A percentile compares a stretch with the other conserved stretches of the same genome.
Evolutionary conservation across 1,140 invertebrate genomes (phyloP).

Genomic region (Manduca sexta): DNA sequence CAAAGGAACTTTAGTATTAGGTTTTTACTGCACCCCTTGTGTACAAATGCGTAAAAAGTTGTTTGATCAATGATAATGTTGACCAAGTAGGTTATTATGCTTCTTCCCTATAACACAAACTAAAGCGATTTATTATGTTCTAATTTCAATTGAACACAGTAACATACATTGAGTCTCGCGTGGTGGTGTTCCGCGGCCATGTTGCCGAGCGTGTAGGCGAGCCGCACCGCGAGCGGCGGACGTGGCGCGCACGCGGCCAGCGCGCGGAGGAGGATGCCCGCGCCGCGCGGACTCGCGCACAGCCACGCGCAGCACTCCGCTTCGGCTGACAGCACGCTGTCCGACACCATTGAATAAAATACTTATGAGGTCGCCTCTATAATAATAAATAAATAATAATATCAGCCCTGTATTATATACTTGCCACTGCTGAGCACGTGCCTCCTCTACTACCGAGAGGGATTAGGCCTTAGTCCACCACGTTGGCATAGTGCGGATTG

Average conservation of each 20-base stretch:
- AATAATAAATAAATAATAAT: too few species aligned
- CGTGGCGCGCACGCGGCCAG: constrained; percentile 65
- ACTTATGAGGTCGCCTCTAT: not conserved
- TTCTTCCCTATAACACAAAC: too few species aligned
- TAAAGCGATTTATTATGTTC: too few species aligned
- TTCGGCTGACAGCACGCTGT: constrained; percentile 84
- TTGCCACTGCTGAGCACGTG: too few species aligned
- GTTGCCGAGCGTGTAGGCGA: constrained; percentile 86
- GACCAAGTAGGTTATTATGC: not conserved
- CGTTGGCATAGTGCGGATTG: too few species aligned
- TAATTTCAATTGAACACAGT: not conserved
- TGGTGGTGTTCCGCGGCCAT: constrained; percentile 81
- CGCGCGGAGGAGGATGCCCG: constrained; percentile 64
- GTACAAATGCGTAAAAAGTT: too few species aligned
- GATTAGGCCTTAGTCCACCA: too few species aligned
- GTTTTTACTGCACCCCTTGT: too few species aligned
- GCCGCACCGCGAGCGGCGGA: constrained; percentile 77
- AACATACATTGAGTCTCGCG: constrained; percentile 75
- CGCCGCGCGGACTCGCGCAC: constrained; percentile 56
- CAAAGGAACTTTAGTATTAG: too few species aligned
- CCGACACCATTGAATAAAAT: constrained; percentile 6
- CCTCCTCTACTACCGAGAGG: too few species aligned
- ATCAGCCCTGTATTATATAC: too few species aligned
- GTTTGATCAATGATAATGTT: too few species aligned
- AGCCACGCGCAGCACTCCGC: constrained; percentile 81